Percentiles rank a stretch among this genome's conserved stretches.
phyloP scores from a whole-genome alignment of 35 echinoderm and acorn worm species.

The Heliocidaris erythrogramma region DNA sequence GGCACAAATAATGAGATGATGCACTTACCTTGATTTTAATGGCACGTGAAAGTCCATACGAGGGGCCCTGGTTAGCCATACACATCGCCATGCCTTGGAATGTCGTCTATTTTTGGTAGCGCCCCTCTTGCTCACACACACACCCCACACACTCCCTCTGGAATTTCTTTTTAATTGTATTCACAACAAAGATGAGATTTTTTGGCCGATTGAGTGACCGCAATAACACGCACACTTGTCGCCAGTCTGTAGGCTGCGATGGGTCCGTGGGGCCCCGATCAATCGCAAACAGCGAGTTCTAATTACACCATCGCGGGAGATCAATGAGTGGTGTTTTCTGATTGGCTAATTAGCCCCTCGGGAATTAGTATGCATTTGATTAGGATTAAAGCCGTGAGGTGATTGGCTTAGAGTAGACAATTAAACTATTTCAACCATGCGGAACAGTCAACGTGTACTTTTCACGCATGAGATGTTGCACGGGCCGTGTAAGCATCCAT shows the following conservation, averaged over 20 bases:
- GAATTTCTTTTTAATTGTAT: not conserved
- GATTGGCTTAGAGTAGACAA: constrained; percentile 1
- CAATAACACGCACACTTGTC: not conserved
- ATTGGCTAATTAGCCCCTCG: not conserved
- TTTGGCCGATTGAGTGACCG: not conserved
- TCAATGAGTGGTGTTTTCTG: not conserved
- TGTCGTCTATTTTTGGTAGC: constrained; percentile 17
- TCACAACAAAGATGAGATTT: not conserved
- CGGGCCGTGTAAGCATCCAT: not conserved
- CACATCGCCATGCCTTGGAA: not conserved
- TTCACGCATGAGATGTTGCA: not conserved
- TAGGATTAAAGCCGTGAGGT: not conserved
- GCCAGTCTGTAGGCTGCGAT: not conserved
- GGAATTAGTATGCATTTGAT: not conserved
- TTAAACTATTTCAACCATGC: not conserved
- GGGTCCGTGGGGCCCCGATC: not conserved
- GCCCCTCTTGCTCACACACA: not conserved
- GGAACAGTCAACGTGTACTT: constrained; percentile 16
- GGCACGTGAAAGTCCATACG: not conserved
- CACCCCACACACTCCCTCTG: not conserved
- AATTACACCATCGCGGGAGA: not conserved
- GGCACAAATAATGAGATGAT: not conserved
- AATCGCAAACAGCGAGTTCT: not conserved
- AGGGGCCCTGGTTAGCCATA: not conserved
- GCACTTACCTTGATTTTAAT: not conserved